Conservation (phyloP, 2,113 vertebrate species). For the Ctenodactylus gundi region DNA sequence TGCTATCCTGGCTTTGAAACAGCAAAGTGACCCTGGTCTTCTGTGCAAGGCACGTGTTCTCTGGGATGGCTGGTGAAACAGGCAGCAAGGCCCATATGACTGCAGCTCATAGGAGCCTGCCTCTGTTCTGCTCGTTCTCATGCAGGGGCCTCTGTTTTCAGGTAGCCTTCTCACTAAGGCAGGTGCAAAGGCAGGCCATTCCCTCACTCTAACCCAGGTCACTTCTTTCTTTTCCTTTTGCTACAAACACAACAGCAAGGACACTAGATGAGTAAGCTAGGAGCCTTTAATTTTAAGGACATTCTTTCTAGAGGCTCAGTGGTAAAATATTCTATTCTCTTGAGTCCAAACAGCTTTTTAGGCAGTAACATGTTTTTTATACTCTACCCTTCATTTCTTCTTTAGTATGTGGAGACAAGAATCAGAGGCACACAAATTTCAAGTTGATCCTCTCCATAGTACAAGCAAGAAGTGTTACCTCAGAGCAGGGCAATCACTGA, state of each 20-base stretch:
- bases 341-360: neutral
- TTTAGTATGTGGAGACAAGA: constrained; percentile 7
- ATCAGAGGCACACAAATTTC: neutral
- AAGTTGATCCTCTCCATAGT: neutral
- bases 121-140: neutral
- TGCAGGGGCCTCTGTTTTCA: neutral
- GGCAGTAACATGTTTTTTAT: neutral
- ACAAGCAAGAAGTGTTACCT: neutral
- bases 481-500: neutral
- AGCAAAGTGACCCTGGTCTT: neutral
- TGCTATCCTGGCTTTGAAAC: neutral
- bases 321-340: neutral
- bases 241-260: neutral
- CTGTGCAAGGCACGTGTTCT: neutral
- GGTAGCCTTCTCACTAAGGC: neutral
- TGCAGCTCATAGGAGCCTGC: neutral
- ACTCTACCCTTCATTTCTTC: neutral
- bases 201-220: neutral
- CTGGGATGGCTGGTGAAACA: neutral
- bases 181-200: neutral
- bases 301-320: neutral
- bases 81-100: neutral
- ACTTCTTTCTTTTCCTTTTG: neutral
- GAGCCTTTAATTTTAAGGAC: neutral
- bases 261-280: neutral